Conservation (phyloP, 2,113 vertebrate species). For the Phoenicopterus ruber region DNA sequence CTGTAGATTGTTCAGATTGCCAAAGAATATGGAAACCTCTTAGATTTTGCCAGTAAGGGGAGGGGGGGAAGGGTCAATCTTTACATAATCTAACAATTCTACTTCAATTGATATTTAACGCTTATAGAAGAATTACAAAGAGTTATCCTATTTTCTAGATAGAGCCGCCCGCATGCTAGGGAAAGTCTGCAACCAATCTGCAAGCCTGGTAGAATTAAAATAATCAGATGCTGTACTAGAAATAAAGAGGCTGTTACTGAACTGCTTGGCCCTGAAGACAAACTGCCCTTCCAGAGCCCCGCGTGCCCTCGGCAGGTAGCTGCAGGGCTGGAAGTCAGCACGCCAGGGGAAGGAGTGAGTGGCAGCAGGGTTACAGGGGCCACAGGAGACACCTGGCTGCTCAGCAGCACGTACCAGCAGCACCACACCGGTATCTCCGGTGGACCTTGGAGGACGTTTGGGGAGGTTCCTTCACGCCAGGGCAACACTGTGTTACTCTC, state of each 20-base stretch:
- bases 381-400: not conserved
- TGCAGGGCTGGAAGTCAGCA: not conserved
- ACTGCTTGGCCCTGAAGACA: not conserved
- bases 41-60: not conserved
- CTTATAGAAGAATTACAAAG: not conserved
- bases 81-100: not conserved
- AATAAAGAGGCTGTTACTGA: not conserved
- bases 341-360: not conserved
- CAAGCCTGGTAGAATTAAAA: not conserved
- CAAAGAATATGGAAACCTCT: not conserved
- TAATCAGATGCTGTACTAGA: not conserved
- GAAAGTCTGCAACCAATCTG: not conserved
- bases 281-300: not conserved
- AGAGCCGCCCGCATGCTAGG: too few species aligned
- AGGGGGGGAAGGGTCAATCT: not conserved
- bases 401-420: not conserved
- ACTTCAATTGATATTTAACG: not conserved
- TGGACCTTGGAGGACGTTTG: not conserved
- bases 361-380: not conserved
- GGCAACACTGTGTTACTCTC: rapidly evolving
- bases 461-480: not conserved
- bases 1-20: not conserved
- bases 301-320: not conserved
- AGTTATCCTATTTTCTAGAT: not conserved
- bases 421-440: too few species aligned